Evolutionary conservation across 1,140 invertebrate genomes (phyloP).

Genomic region (Drosophila kohkoa): DNA sequence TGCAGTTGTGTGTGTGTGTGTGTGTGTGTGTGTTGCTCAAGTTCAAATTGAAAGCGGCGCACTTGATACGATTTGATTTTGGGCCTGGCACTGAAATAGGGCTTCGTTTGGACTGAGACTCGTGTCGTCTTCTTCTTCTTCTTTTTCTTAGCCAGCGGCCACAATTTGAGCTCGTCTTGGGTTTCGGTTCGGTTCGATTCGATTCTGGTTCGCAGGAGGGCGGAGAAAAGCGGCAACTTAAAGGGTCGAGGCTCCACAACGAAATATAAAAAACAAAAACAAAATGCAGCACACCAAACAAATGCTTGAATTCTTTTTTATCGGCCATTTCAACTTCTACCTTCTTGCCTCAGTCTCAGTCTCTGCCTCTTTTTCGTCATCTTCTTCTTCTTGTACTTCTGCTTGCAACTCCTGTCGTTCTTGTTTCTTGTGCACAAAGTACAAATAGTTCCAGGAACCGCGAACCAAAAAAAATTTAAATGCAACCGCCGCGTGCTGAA

Average conservation of each 20-base stretch:
- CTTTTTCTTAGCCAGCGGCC: constrained; percentile 20
- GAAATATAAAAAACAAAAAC: background rate
- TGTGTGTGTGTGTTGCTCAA: background rate
- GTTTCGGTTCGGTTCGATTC: constrained; percentile 1
- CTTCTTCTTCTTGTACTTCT: background rate
- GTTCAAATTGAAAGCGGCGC: constrained; percentile 53
- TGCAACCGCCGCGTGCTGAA: constrained; percentile 71
- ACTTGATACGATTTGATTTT: constrained; percentile 54
- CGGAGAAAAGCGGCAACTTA: constrained; percentile 19
- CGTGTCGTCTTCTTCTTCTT: background rate
- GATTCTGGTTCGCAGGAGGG: constrained; percentile 3
- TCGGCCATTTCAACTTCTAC: constrained; percentile 30
- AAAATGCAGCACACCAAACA: constrained; percentile 26
- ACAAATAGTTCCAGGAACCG: constrained; percentile 63
- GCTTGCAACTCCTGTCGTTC: constrained; percentile 8
- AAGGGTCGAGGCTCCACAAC: constrained; percentile 5
- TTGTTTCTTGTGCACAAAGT: constrained; percentile 29
- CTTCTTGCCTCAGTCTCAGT: background rate
- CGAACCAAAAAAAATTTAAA: constrained; percentile 55
- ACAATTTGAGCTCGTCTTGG: constrained; percentile 30
- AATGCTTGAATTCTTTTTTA: constrained; percentile 46
- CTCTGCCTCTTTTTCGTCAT: background rate
- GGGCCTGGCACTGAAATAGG: background rate
- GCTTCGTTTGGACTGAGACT: background rate
- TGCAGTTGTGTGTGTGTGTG: background rate